Evolutionary conservation across 2,113 vertebrate species (phyloP).

Genomic region (Seriola quinqueradiata): DNA sequence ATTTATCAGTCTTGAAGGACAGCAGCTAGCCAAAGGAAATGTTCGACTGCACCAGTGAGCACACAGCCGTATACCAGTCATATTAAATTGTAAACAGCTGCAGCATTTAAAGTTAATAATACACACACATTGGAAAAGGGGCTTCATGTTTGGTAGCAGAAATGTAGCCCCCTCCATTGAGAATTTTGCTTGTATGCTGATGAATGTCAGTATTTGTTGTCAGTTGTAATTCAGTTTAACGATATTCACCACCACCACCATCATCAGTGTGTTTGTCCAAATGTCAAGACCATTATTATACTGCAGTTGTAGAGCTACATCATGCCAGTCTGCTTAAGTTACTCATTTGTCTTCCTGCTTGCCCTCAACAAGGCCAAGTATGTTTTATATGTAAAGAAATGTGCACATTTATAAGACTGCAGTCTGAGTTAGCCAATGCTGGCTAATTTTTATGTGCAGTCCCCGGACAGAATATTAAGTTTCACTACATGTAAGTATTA

Average conservation of each 20-base stretch:
- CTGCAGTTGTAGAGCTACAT: slow-evolving; percentile 7
- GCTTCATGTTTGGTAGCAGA: slow-evolving; percentile 36
- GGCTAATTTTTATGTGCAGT: slow-evolving; percentile 34
- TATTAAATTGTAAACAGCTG: slow-evolving; percentile 76
- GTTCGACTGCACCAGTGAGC: slow-evolving; percentile 43
- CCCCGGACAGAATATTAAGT: slow-evolving; percentile 35
- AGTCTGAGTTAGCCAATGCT: slow-evolving; percentile 6
- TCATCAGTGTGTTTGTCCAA: slow-evolving; percentile 18
- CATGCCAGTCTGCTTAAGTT: slow-evolving; percentile 25
- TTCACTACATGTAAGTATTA: slow-evolving; percentile 31
- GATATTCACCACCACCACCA: slow-evolving; percentile 14
- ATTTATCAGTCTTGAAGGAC: slow-evolving; percentile 68
- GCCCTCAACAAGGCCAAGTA: not conserved
- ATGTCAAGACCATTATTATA: slow-evolving; percentile 15
- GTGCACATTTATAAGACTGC: slow-evolving; percentile 31
- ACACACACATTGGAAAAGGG: slow-evolving; percentile 38
- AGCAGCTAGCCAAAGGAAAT: slow-evolving; percentile 60
- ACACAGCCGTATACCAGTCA: slow-evolving; percentile 23
- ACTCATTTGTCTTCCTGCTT: slow-evolving; percentile 6
- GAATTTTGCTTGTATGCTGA: slow-evolving; percentile 37
- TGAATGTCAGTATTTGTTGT: slow-evolving; percentile 70
- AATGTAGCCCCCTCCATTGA: slow-evolving; percentile 42
- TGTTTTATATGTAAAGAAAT: slow-evolving; percentile 33
- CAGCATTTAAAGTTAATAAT: slow-evolving; percentile 55
- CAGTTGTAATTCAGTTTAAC: slow-evolving; percentile 46